Evolutionary conservation across 2,797 vertebrate genomes (phyloP).

Genomic region (Clarias pachynema): DNA sequence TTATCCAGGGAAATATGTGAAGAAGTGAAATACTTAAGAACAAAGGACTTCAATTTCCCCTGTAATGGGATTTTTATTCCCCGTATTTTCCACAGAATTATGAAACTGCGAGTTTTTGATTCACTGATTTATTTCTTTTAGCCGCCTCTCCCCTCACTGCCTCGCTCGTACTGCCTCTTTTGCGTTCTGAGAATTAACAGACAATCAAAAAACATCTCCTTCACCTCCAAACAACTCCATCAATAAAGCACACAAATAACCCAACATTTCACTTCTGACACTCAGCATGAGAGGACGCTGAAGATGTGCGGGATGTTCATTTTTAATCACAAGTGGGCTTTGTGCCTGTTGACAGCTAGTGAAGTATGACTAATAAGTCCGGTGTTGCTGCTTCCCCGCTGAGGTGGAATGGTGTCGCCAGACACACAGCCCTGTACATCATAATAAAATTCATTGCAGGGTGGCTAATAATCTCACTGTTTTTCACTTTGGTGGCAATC

Average conservation of each 20-base stretch:
- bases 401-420: constrained; percentile 72
- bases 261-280: constrained; percentile 55
- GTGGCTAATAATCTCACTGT: constrained; percentile 76
- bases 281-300: constrained; percentile 63
- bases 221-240: constrained; percentile 54
- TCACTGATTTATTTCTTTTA: constrained; percentile 54
- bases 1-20: constrained; percentile 80
- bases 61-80: constrained; percentile 77
- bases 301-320: constrained; percentile 72
- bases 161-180: constrained; percentile 36
- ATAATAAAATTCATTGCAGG: constrained; percentile 62
- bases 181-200: constrained; percentile 49
- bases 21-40: constrained; percentile 78
- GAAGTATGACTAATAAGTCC: constrained; percentile 80
- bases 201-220: constrained; percentile 49
- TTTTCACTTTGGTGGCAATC: constrained; percentile 77
- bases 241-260: constrained; percentile 62
- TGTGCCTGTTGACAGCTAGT: constrained; percentile 78
- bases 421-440: constrained; percentile 65
- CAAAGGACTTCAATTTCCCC: constrained; percentile 79
- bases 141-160: constrained; percentile 39
- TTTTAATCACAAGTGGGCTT: constrained; percentile 78
- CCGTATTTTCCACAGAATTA: constrained; percentile 61
- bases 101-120: constrained; percentile 56
- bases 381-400: constrained; percentile 73